Evolutionary conservation across 1,140 invertebrate genomes (phyloP).

Genomic region (Drosophila orena): DNA sequence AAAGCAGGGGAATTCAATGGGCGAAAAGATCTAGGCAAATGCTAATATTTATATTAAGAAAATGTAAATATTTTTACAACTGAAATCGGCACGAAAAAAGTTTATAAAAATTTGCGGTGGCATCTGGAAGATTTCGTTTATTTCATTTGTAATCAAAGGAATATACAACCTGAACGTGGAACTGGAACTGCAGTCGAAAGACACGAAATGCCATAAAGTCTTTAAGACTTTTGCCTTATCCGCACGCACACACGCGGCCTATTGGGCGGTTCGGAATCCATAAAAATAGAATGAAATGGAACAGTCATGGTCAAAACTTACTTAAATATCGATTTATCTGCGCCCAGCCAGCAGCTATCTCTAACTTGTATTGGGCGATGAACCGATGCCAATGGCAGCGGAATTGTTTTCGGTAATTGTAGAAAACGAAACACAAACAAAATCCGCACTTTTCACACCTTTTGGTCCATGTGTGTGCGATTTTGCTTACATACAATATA

Average conservation of each 20-base stretch:
- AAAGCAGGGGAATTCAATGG: too few species aligned
- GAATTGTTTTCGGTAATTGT: constrained; percentile 71
- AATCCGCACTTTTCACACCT: constrained; percentile 65
- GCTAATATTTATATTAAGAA: constrained; percentile 74
- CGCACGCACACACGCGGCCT: constrained; percentile 9
- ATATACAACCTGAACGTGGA: constrained; percentile 46
- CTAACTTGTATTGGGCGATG: constrained; percentile 29
- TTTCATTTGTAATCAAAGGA: constrained; percentile 81
- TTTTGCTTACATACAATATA: constrained; percentile 36
- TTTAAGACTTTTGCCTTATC: constrained; percentile 55
- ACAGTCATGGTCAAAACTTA: constrained; percentile 75
- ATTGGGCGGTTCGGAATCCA: constrained; percentile 23
- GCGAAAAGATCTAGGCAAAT: constrained; percentile 17
- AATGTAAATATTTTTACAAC: constrained; percentile 81
- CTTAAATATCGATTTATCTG: constrained; percentile 75
- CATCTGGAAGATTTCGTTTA: constrained; percentile 80
- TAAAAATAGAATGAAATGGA: constrained; percentile 58
- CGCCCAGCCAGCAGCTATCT: constrained; percentile 34
- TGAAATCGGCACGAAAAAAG: constrained; percentile 52
- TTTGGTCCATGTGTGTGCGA: constrained; percentile 37
- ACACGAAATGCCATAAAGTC: constrained; percentile 53
- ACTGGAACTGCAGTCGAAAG: constrained; percentile 45
- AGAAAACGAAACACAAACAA: constrained; percentile 71
- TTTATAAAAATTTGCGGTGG: constrained; percentile 73
- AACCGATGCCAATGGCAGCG: constrained; percentile 15